Conservation (phyloP, 2,888 invertebrate genomes). For the Rhaphigaster nebulosa region DNA sequence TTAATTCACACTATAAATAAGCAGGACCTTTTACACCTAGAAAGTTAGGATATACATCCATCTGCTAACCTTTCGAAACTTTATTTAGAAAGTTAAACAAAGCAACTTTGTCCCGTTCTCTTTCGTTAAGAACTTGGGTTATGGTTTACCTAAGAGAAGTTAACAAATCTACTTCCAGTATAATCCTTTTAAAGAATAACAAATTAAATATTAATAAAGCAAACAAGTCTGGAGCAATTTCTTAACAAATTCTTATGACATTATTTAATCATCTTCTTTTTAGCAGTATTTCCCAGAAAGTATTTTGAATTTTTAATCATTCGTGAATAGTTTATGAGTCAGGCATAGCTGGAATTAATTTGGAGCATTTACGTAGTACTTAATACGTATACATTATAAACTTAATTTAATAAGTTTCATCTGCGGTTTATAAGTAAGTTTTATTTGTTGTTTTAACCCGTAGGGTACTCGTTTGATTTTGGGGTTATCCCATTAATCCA, state of each 20-base stretch:
- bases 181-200: conserved; percentile 26
- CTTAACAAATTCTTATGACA: no score
- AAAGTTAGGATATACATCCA: neutral
- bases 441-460: no score
- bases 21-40: neutral
- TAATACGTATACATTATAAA: no score
- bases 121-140: neutral
- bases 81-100: conserved; percentile 31
- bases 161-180: neutral
- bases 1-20: neutral
- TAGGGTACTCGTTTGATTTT: no score
- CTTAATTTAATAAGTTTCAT: no score
- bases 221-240: neutral
- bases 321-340: neutral
- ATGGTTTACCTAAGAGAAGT: conserved; percentile 15
- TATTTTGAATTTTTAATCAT: neutral
- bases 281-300: neutral
- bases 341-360: neutral
- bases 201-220: conserved; percentile 13
- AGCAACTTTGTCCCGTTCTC: neutral
- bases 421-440: no score
- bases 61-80: neutral
- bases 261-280: neutral
- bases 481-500: no score
- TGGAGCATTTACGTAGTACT: neutral